Percentiles rank a stretch among this genome's conserved stretches.
phyloP scores from a whole-genome alignment of 1,140 invertebrate genomes.

The Trichogramma pretiosum region DNA sequence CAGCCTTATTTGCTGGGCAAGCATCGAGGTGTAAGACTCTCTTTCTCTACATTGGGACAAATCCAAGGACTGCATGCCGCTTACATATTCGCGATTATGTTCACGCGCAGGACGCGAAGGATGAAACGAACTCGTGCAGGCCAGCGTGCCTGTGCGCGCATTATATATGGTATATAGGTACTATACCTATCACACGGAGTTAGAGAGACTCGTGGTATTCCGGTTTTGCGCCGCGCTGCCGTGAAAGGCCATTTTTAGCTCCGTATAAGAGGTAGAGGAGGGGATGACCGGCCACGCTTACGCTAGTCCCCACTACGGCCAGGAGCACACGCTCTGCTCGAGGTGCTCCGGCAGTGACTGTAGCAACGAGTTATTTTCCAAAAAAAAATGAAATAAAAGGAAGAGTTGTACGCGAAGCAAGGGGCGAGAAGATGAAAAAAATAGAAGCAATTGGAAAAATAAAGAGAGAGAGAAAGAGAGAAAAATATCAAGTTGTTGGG shows the following conservation, averaged over 20 bases:
- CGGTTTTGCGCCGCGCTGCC: conserved; percentile 8
- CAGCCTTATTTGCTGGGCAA: too few relatives aligned
- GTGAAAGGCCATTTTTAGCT: too few relatives aligned
- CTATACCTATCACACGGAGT: too few relatives aligned
- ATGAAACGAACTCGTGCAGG: too few relatives aligned
- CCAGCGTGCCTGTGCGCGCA: too few relatives aligned
- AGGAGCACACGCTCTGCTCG: neutral
- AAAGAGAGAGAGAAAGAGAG: conserved; percentile 10
- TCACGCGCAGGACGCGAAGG: too few relatives aligned
- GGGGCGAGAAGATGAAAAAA: conserved; percentile 3
- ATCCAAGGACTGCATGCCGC: too few relatives aligned
- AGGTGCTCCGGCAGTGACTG: neutral
- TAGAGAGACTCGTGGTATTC: conserved; percentile 3
- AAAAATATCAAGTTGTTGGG: too few relatives aligned
- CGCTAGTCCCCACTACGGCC: conserved; percentile 17
- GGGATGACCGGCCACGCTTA: conserved; percentile 30
- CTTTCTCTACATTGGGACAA: too few relatives aligned
- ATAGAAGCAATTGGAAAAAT: conserved; percentile 11
- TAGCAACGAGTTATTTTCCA: neutral
- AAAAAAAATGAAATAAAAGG: conserved; percentile 14
- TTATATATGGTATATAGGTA: too few relatives aligned
- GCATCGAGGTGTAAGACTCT: too few relatives aligned
- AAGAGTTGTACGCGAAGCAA: conserved; percentile 4
- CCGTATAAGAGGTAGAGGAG: conserved; percentile 17
- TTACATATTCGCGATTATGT: too few relatives aligned